These are phyloP conservation scores for Drosophila nr. fundita DNA, from an alignment of 2,888 invertebrate species.

Conservation along the genomic window DNA sequence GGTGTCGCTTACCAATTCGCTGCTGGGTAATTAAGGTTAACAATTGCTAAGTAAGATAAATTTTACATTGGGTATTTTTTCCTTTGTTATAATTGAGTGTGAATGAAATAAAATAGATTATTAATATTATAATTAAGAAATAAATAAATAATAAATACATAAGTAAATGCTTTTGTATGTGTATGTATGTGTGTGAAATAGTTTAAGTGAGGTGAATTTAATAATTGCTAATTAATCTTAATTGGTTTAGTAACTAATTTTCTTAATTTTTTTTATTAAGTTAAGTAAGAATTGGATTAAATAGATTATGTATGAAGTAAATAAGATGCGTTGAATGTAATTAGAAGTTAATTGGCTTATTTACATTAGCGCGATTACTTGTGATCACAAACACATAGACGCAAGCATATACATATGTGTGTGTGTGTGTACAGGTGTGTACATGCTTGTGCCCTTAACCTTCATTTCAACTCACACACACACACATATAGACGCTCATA, in stretches of 20 bases:
- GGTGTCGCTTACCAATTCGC: not conserved
- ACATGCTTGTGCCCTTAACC: slow-evolving; percentile 50
- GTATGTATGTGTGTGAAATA: not conserved
- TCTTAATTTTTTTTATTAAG: not conserved
- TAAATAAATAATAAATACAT: not conserved
- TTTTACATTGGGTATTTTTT: not conserved
- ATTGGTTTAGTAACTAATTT: not conserved
- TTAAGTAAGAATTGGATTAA: not conserved
- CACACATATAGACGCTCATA: slow-evolving; percentile 51
- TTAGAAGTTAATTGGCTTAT: slow-evolving; percentile 22
- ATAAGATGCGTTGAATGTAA: not conserved
- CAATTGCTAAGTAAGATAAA: not conserved
- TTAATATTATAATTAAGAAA: not conserved
- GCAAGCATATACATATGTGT: not conserved
- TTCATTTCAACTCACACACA: slow-evolving; percentile 41
- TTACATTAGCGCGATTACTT: slow-evolving; percentile 27
- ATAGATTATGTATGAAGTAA: not conserved
- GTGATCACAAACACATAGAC: slow-evolving; percentile 19
- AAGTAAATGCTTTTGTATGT: not conserved
- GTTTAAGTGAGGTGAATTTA: not conserved
- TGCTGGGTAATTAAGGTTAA: not conserved
- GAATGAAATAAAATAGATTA: not conserved
- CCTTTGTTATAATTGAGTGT: not conserved
- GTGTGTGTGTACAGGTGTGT: not conserved
- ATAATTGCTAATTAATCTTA: not conserved